These are phyloP conservation scores for Vanacampus margaritifer DNA, from an alignment of 2,113 vertebrate genomes.

Conservation along the genomic window DNA sequence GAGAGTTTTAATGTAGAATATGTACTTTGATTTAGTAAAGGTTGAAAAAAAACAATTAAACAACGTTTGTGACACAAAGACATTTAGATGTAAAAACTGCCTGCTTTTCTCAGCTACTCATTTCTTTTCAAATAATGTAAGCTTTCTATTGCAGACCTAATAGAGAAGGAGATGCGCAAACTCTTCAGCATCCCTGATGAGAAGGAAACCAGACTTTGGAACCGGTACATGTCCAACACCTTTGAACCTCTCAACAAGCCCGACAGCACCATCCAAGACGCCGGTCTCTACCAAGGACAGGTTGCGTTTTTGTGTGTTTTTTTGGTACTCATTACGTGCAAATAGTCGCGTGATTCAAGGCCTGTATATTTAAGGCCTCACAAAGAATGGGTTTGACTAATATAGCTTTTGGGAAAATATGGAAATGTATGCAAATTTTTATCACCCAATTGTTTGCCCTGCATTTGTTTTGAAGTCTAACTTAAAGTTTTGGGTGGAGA, in stretches of 20 bases:
- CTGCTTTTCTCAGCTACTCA: too few species aligned
- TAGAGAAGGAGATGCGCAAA: constrained; percentile 97
- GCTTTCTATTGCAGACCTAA: constrained; percentile 76
- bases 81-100: too few species aligned
- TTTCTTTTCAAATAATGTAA: not conserved
- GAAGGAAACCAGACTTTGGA: constrained; percentile 97
- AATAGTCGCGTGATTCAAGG: not conserved
- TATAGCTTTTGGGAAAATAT: constrained; percentile 12
- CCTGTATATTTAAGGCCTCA: not conserved
- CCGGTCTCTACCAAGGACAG: constrained; percentile 98
- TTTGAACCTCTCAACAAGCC: constrained; percentile 98
- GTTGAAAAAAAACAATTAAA: too few species aligned
- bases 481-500: not conserved
- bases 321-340: not conserved
- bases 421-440: not conserved
- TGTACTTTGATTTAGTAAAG: too few species aligned
- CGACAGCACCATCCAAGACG: constrained; percentile 97
- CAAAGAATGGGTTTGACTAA: not conserved
- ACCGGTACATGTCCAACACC: constrained; percentile 99
- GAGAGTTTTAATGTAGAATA: too few species aligned
- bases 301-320: constrained; percentile 53
- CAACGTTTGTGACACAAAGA: too few species aligned
- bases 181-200: constrained; percentile 94
- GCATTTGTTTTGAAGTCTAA: constrained; percentile 6
- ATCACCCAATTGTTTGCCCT: not conserved